Percentiles rank a stretch among this genome's conserved stretches.
These are phyloP conservation scores for Oreochromis grahami DNA, from an alignment of 2,797 vertebrate species.

Conservation along the genomic window DNA sequence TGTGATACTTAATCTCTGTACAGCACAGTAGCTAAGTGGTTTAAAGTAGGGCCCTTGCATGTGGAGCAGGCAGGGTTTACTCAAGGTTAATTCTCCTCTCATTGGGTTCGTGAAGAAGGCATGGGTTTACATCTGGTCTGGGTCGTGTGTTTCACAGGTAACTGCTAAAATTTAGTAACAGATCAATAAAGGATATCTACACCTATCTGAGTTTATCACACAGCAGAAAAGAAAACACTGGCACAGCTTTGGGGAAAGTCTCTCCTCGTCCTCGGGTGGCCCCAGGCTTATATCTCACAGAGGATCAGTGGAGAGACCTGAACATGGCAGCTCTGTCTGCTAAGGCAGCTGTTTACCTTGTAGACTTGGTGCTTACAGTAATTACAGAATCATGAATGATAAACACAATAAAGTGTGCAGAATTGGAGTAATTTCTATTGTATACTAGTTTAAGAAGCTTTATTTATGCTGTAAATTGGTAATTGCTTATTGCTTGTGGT, in stretches of 20 bases:
- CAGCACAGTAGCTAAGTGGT: neutral
- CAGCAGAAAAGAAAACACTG: neutral
- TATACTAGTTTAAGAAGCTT: neutral
- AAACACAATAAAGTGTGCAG: neutral
- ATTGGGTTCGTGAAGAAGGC: neutral
- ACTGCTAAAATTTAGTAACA: too few species aligned
- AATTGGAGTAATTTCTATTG: neutral
- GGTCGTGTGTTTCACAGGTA: too few species aligned
- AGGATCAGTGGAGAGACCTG: neutral
- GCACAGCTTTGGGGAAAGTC: neutral
- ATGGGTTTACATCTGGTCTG: neutral
- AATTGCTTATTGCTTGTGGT: neutral
- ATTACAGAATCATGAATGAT: neutral
- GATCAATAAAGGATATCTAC: neutral
- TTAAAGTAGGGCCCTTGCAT: neutral
- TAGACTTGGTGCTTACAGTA: neutral
- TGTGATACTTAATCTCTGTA: neutral
- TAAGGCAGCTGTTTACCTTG: neutral
- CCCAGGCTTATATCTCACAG: neutral
- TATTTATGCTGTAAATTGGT: neutral
- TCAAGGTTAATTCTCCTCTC: neutral
- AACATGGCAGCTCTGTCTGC: neutral
- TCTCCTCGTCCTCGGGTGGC: neutral
- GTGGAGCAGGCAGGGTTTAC: neutral
- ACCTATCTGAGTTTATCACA: neutral